Evolutionary conservation across 2,888 invertebrate genomes (phyloP).

Genomic region (Lepidochitona cinerea): DNA sequence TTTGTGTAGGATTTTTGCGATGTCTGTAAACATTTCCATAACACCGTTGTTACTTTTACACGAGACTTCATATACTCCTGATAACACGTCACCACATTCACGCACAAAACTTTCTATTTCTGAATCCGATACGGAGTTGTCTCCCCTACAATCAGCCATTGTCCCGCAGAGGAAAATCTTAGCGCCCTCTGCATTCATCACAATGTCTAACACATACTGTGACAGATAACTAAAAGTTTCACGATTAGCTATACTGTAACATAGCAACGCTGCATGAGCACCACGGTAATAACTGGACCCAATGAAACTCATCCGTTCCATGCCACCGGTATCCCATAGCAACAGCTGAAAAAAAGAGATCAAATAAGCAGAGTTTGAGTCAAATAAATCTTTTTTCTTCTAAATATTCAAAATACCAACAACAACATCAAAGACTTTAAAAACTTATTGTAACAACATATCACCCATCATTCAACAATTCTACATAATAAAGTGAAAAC

Average conservation of each 20-base stretch:
- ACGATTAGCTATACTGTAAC: slow-evolving; percentile 90
- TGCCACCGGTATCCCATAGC: slow-evolving; percentile 96
- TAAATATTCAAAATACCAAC: too few relatives aligned
- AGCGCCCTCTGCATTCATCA: slow-evolving; percentile 86
- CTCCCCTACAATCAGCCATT: slow-evolving; percentile 86
- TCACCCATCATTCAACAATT: too few relatives aligned
- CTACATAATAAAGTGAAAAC: too few relatives aligned
- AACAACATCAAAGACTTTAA: too few relatives aligned
- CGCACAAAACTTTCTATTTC: slow-evolving; percentile 89
- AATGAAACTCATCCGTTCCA: slow-evolving; percentile 95
- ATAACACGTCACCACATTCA: slow-evolving; percentile 91
- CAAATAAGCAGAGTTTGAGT: not conserved
- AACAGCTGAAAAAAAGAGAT: slow-evolving; percentile 79
- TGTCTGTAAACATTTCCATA: slow-evolving; percentile 91
- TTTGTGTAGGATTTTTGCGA: slow-evolving; percentile 74
- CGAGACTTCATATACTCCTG: slow-evolving; percentile 89
- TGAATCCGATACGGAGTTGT: slow-evolving; percentile 81
- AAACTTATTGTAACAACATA: too few relatives aligned
- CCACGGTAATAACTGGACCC: slow-evolving; percentile 97
- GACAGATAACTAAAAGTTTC: slow-evolving; percentile 93
- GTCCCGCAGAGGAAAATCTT: slow-evolving; percentile 96
- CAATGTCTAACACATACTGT: slow-evolving; percentile 93
- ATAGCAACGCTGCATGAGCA: slow-evolving; percentile 93
- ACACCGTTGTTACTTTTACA: slow-evolving; percentile 90
- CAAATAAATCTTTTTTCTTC: too few relatives aligned